Conservation (phyloP, 2,113 vertebrate genomes). For the Platanista minor region DNA sequence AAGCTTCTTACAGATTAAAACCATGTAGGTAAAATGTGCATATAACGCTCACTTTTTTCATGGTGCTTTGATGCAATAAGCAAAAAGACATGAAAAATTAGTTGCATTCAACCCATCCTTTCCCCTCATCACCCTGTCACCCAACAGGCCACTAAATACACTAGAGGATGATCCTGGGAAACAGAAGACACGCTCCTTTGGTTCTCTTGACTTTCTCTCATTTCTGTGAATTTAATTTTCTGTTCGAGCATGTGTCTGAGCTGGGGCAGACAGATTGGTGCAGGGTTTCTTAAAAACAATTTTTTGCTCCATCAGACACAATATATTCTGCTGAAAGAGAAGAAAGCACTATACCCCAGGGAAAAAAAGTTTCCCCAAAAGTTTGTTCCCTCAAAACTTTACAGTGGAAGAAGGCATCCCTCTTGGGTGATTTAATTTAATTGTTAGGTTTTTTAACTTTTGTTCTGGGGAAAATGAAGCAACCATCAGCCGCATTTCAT, state of each 20-base stretch:
- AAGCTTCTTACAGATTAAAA: constrained; percentile 40
- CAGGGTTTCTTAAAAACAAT: constrained; percentile 69
- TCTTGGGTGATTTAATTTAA: constrained; percentile 76
- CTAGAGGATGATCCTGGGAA: constrained; percentile 56
- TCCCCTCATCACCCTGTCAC: constrained; percentile 26
- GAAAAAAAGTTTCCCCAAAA: constrained; percentile 47
- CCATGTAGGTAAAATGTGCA: background rate
- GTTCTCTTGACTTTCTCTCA: constrained; percentile 68
- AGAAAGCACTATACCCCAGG: constrained; percentile 43
- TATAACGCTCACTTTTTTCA: background rate
- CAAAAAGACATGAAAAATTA: constrained; percentile 28
- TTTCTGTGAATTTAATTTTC: constrained; percentile 73
- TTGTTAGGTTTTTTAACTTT: constrained; percentile 72
- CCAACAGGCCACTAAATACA: constrained; percentile 44
- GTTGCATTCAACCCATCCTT: constrained; percentile 3
- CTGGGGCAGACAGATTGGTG: constrained; percentile 66
- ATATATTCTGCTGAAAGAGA: constrained; percentile 67
- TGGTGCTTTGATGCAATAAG: background rate
- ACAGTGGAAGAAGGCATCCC: constrained; percentile 41
- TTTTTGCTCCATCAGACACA: constrained; percentile 67
- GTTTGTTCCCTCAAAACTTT: constrained; percentile 59
- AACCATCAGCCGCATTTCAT: constrained; percentile 68
- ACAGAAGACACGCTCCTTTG: constrained; percentile 30
- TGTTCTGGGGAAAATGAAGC: constrained; percentile 72
- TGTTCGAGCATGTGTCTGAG: constrained; percentile 64